phyloP scores from a whole-genome alignment of 2,888 invertebrate species.

The Dorcus parallelipipedus region DNA sequence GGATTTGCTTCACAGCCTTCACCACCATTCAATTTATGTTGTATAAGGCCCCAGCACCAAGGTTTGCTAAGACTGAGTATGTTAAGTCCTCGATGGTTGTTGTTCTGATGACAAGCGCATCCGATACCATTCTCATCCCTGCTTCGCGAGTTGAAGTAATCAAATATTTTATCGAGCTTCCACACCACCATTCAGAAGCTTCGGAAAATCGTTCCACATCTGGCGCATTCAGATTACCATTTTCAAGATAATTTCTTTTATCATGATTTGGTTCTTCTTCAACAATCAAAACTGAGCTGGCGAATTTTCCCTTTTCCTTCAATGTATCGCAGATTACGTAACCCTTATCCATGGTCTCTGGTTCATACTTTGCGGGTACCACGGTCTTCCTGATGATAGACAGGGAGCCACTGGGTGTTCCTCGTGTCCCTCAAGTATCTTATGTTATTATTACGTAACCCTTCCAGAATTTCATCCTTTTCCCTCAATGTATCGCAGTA shows the following conservation, averaged over 20 bases:
- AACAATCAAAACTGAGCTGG: conserved; percentile 36
- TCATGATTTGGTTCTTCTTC: conserved; percentile 39
- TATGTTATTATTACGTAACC: conserved; percentile 44
- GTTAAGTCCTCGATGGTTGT: conserved; percentile 39
- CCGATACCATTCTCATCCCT: conserved; percentile 55
- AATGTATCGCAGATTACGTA: conserved; percentile 33
- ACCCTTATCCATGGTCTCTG: too few relatives aligned
- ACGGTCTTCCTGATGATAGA: too few relatives aligned
- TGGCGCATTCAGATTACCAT: conserved; percentile 29
- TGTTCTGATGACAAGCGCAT: conserved; percentile 42
- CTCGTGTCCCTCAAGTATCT: too few relatives aligned
- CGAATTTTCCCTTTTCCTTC: conserved; percentile 32
- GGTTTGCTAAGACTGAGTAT: conserved; percentile 40
- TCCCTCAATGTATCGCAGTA: too few relatives aligned
- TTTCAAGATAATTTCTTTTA: conserved; percentile 9
- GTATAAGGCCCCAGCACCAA: conserved; percentile 33
- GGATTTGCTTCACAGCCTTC: conserved; percentile 12
- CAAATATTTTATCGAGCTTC: conserved; percentile 50
- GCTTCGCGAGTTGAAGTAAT: conserved; percentile 59
- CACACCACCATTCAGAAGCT: conserved; percentile 57
- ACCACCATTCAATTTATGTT: conserved; percentile 40
- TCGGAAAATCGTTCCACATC: conserved; percentile 54
- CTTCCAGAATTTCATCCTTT: conserved; percentile 43
- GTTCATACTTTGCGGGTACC: too few relatives aligned
- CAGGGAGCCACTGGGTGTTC: too few relatives aligned